Evolutionary conservation across 2,888 invertebrate genomes (phyloP), one percentile per base, ranked within the genome.

Genomic region (Acanthacorydalis orientalis): DNA sequence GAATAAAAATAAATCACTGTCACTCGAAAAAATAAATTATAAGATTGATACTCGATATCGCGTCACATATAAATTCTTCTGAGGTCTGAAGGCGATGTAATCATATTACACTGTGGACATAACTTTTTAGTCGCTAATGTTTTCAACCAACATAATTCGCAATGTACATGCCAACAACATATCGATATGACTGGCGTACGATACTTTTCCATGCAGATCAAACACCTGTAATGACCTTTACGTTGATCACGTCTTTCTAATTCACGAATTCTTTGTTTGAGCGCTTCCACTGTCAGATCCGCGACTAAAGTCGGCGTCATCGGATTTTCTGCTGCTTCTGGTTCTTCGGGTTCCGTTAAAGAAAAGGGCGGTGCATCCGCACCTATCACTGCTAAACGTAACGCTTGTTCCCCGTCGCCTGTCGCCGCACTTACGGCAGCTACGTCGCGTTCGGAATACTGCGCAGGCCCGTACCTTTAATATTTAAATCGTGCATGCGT

Each of bases 141-240:
- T 59, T 77, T 75, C 31, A 82, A 65, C 83, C 83, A 83, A 60
- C 83, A 83, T 53, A 78, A 74, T 69, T 93, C 91, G 60, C 95
- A 95, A 64, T 93, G 88, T 0, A 93, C 92, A 64, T 95, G 95
- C 93, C 93, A 95, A 64, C 95, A 95, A 60, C 89, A 89, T 50
- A 92, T 84, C 1, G 93, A 93, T 46, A 90, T 89, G 7, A 91
- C 83, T 0, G 93, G 91, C 38, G 85, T 86, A 48, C 75, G 74
- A 64, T 89, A 89, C 32, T 80, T 74, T 46, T 87, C 90, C 71
- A 91, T 78, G 60, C 92, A 92, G 54, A 92, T 92, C 46, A 91
- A 73, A 68, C 92, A 92, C 64, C 89, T 89, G 52, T 79, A 78
- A 9, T 82, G 78, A 49, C 73, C 71, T 52, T 66, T 70, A 53